These are phyloP conservation scores for Maniola hyperantus DNA, from an alignment of 2,888 invertebrate species.

Conservation along the genomic window DNA sequence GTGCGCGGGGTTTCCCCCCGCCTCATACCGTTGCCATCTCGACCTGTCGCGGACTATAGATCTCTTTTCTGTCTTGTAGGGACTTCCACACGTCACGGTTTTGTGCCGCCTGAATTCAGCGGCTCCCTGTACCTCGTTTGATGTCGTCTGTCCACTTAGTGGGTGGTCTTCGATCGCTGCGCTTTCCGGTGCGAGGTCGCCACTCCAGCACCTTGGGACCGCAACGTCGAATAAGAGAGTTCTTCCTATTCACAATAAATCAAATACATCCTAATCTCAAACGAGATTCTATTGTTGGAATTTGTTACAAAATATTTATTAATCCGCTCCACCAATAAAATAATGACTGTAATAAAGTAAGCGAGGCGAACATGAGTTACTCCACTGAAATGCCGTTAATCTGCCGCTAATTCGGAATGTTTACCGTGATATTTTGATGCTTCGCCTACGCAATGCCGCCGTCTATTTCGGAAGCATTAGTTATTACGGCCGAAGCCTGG, in stretches of 20 bases:
- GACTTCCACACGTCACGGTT: too few relatives aligned
- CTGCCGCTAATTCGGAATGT: slow-evolving; percentile 58
- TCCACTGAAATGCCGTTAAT: slow-evolving; percentile 40
- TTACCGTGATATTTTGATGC: slow-evolving; percentile 66
- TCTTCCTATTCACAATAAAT: not conserved
- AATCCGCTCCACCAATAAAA: slow-evolving; percentile 25
- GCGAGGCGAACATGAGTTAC: slow-evolving; percentile 40
- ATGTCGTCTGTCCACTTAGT: too few relatives aligned
- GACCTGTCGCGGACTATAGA: too few relatives aligned
- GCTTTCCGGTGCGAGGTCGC: too few relatives aligned
- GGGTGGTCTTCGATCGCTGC: too few relatives aligned
- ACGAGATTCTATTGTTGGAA: slow-evolving; percentile 5
- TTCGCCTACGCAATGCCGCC: slow-evolving; percentile 63
- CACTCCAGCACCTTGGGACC: too few relatives aligned
- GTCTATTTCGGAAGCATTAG: slow-evolving; percentile 58
- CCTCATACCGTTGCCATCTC: too few relatives aligned
- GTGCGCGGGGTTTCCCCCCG: too few relatives aligned
- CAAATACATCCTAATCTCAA: slow-evolving; percentile 1
- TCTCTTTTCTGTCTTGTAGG: too few relatives aligned
- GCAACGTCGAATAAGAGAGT: too few relatives aligned
- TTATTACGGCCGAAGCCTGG: slow-evolving; percentile 25
- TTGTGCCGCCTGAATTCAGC: too few relatives aligned
- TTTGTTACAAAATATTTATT: slow-evolving; percentile 20
- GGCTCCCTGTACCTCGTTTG: too few relatives aligned
- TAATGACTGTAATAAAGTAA: slow-evolving; percentile 35